Conservation (phyloP, 2,888 invertebrate genomes). For the Hipparchia sbordonii region DNA sequence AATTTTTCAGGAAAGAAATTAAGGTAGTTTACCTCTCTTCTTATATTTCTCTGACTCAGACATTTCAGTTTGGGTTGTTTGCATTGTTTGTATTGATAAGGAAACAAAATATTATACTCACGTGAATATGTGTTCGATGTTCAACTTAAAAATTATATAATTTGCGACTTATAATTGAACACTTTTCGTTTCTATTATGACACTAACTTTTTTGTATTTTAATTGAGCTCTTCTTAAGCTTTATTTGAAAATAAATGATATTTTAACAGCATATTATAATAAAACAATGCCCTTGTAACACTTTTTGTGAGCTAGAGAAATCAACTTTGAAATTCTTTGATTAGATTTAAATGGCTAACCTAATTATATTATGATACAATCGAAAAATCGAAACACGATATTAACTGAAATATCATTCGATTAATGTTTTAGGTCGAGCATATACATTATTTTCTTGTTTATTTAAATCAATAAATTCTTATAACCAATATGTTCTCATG, state of each 20-base stretch:
- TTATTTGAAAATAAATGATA: background rate
- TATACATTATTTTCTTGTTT: background rate
- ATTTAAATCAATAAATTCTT: constrained; percentile 5
- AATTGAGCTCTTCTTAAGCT: background rate
- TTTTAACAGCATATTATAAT: background rate
- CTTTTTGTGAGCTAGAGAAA: background rate
- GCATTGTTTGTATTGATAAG: too few species aligned
- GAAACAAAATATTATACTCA: too few species aligned
- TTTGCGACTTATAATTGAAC: too few species aligned
- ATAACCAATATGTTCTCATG: constrained; percentile 29
- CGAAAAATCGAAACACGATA: background rate
- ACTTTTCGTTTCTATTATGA: too few species aligned
- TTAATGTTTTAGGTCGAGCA: background rate
- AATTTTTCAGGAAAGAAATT: too few species aligned
- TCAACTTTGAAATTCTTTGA: background rate
- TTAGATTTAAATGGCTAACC: background rate
- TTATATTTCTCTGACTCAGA: too few species aligned
- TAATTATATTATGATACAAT: background rate
- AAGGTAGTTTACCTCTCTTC: too few species aligned
- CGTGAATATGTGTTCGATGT: too few species aligned
- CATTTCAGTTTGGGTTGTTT: too few species aligned
- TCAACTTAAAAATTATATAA: too few species aligned
- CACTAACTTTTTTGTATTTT: too few species aligned
- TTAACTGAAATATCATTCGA: background rate
- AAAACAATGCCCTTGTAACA: background rate